Conservation (phyloP, 1,140 invertebrate genomes). For the Drosophila subpulchrella region DNA sequence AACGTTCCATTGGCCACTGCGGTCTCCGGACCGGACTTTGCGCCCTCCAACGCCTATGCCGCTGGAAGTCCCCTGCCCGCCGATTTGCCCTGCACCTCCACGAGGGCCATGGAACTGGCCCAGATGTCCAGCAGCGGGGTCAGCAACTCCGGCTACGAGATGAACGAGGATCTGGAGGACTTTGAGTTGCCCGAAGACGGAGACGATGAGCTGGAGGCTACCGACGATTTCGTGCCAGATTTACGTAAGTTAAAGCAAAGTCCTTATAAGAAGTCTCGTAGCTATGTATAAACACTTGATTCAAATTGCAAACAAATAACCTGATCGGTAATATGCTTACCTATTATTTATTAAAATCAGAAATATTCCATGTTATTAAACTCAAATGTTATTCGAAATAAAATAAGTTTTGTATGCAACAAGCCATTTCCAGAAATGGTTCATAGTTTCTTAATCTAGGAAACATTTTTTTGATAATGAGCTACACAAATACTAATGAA, state of each 20-base stretch:
- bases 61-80: conserved; percentile 29
- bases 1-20: conserved; percentile 66
- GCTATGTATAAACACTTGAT: too few species aligned
- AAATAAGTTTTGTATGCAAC: too few species aligned
- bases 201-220: conserved; percentile 64
- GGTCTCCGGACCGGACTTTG: conserved; percentile 20
- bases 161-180: conserved; percentile 55
- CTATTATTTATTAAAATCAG: too few species aligned
- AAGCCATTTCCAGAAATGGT: too few species aligned
- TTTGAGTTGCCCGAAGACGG: conserved; percentile 70
- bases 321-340: too few species aligned
- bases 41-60: conserved; percentile 3
- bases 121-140: conserved; percentile 32
- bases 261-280: too few species aligned
- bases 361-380: too few species aligned
- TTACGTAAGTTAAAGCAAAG: conserved; percentile 55
- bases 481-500: too few species aligned
- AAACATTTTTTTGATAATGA: background rate
- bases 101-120: conserved; percentile 56
- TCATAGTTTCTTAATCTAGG: too few species aligned
- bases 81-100: conserved; percentile 72
- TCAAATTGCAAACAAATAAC: too few species aligned
- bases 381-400: too few species aligned
- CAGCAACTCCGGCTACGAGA: conserved; percentile 45
- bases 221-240: conserved; percentile 58